These are phyloP conservation scores for Pharmacophagus antenor DNA, from an alignment of 2,888 invertebrate species.

Conservation along the genomic window DNA sequence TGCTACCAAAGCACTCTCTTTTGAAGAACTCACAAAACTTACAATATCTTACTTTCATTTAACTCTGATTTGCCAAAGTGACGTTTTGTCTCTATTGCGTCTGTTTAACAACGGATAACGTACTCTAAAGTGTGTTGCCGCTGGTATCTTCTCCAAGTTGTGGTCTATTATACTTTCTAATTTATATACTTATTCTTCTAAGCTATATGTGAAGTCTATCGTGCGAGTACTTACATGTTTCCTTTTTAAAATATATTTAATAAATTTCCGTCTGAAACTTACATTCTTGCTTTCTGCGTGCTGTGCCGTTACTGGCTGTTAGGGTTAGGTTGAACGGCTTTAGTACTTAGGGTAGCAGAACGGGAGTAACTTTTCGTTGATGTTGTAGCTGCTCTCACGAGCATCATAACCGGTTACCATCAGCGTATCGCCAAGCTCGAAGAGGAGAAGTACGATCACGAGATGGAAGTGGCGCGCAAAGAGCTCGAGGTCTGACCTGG, in stretches of 20 bases:
- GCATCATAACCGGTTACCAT: conserved; percentile 89
- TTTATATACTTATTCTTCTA: conserved; percentile 62
- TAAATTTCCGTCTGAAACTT: conserved; percentile 59
- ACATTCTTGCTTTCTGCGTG: conserved; percentile 60
- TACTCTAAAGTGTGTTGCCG: conserved; percentile 51
- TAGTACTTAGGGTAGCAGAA: conserved; percentile 33
- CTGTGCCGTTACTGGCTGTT: conserved; percentile 43
- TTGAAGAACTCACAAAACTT: conserved; percentile 72
- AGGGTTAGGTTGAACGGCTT: conserved; percentile 39
- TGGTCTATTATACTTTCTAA: conserved; percentile 60
- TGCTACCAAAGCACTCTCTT: conserved; percentile 57
- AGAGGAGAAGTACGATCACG: conserved; percentile 98
- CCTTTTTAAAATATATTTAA: conserved; percentile 51
- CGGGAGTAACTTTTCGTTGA: conserved; percentile 69
- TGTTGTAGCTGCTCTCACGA: conserved; percentile 84
- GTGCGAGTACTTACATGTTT: conserved; percentile 61
- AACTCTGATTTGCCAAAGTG: conserved; percentile 66
- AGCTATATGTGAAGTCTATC: conserved; percentile 63
- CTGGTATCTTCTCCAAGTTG: conserved; percentile 41
- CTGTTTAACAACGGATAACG: conserved; percentile 62
- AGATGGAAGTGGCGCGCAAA: conserved; percentile 97
- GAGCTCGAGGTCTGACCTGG: conserved; percentile 93
- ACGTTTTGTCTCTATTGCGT: conserved; percentile 68
- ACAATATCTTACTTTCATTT: conserved; percentile 62
- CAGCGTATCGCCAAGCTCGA: conserved; percentile 90